These are phyloP conservation scores for Rhabdomys pumilio DNA, from an alignment of 2,797 vertebrate species.

Conservation along the genomic window DNA sequence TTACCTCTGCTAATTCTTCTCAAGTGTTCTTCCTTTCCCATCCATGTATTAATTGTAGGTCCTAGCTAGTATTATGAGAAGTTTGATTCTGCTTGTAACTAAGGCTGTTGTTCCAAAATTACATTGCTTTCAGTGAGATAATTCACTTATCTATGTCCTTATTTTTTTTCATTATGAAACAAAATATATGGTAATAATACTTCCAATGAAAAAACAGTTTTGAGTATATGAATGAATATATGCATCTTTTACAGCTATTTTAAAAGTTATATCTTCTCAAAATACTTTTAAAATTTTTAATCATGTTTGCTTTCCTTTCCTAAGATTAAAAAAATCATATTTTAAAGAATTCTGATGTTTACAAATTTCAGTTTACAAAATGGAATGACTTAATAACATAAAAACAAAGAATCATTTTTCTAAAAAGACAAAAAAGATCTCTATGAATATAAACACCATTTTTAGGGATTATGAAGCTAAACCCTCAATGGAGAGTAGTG, in stretches of 20 bases:
- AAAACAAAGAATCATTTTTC: not conserved
- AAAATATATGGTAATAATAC: not conserved
- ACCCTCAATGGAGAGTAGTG: not conserved
- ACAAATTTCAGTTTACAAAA: not conserved
- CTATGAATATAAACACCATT: not conserved
- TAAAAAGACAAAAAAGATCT: not conserved
- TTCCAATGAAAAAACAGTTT: not conserved
- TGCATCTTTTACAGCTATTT: not conserved
- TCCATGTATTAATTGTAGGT: not conserved
- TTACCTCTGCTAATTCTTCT: not conserved
- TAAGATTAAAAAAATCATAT: not conserved
- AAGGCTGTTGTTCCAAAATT: constrained; percentile 26
- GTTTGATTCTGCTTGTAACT: not conserved
- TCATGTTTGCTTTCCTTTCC: not conserved
- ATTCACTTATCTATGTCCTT: not conserved
- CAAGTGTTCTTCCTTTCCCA: not conserved
- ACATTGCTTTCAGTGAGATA: not conserved
- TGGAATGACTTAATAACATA: not conserved
- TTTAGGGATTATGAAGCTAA: not conserved
- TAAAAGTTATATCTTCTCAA: not conserved
- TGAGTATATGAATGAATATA: not conserved
- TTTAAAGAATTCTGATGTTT: not conserved
- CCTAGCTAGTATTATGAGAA: not conserved
- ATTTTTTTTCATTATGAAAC: not conserved
- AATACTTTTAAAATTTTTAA: not conserved